These are phyloP conservation scores for Phoronis australis DNA, from an alignment of 2,888 invertebrate genomes.

Conservation along the genomic window DNA sequence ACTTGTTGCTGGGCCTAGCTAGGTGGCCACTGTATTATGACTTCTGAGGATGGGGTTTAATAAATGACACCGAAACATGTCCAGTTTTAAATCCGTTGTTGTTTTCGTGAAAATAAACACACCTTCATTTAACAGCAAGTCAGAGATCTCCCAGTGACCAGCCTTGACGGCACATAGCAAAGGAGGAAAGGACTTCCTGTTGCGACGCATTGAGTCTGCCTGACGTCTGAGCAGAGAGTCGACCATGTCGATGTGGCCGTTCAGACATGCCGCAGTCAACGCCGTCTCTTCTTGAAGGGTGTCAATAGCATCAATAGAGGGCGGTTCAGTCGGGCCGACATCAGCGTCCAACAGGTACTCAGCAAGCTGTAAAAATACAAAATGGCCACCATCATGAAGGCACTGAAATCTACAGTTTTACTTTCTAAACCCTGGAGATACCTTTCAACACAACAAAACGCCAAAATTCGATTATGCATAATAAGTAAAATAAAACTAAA, in stretches of 20 bases:
- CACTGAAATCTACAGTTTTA: neutral
- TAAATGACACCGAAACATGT: too few relatives aligned
- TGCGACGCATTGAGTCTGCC: neutral
- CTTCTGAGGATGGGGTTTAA: too few relatives aligned
- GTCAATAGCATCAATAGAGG: conserved; percentile 65
- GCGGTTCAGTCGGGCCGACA: conserved; percentile 61
- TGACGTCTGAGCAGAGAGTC: conserved; percentile 62
- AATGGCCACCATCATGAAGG: too few relatives aligned
- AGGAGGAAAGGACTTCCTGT: conserved; percentile 62
- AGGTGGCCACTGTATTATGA: too few relatives aligned
- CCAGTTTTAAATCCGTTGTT: too few relatives aligned
- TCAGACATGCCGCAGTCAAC: conserved; percentile 76
- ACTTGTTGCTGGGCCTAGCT: too few relatives aligned
- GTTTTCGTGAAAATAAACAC: too few relatives aligned
- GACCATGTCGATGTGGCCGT: conserved; percentile 69
- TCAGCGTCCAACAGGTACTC: conserved; percentile 84
- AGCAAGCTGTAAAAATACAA: conserved; percentile 60
- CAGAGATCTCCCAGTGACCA: conserved; percentile 81
- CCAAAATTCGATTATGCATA: neutral
- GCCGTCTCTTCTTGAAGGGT: conserved; percentile 75
- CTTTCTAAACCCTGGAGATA: too few relatives aligned
- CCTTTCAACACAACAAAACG: neutral
- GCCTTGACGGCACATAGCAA: conserved; percentile 81
- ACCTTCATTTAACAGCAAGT: too few relatives aligned
- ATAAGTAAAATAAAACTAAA: neutral